A percentile compares a stretch with the other conserved stretches of the same genome.
phyloP scores from a whole-genome alignment of 2,113 vertebrate genomes.

The Corythornis cristatus region DNA sequence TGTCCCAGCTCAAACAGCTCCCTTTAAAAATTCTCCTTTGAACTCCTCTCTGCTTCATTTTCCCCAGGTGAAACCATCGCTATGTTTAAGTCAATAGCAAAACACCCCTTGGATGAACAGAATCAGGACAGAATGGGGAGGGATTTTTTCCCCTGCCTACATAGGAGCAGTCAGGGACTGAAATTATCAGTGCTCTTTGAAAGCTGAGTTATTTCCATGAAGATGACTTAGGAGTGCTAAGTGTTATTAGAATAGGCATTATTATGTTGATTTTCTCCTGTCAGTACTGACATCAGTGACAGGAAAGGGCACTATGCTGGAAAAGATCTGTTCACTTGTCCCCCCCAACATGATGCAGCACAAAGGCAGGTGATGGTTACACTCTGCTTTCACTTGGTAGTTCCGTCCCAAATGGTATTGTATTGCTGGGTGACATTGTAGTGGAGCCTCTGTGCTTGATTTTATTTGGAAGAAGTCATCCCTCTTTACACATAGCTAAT shows the following conservation, averaged over 20 bases:
- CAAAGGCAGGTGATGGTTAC: conserved; percentile 33
- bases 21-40: not conserved
- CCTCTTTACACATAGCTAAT: conserved; percentile 62
- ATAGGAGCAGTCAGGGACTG: not conserved
- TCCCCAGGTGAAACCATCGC: not conserved
- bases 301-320: conserved; percentile 29
- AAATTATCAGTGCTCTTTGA: conserved; percentile 6
- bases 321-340: not conserved
- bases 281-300: conserved; percentile 20
- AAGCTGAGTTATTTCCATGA: conserved; percentile 15
- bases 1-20: not conserved
- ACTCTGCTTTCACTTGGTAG: not conserved
- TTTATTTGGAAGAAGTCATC: conserved; percentile 57
- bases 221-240: conserved; percentile 39
- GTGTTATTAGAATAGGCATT: conserved; percentile 60
- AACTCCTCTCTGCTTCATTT: not conserved
- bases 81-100: conserved; percentile 5
- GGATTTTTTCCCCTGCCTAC: not conserved
- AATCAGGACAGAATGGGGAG: not conserved
- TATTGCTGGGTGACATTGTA: conserved; percentile 42
- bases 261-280: conserved; percentile 53
- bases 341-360: conserved; percentile 14
- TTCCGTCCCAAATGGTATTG: conserved; percentile 2
- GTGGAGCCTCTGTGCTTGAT: conserved; percentile 49
- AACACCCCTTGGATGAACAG: not conserved